Evolutionary conservation across 2,797 vertebrate genomes (phyloP).

Genomic region (Dermochelys coriacea): DNA sequence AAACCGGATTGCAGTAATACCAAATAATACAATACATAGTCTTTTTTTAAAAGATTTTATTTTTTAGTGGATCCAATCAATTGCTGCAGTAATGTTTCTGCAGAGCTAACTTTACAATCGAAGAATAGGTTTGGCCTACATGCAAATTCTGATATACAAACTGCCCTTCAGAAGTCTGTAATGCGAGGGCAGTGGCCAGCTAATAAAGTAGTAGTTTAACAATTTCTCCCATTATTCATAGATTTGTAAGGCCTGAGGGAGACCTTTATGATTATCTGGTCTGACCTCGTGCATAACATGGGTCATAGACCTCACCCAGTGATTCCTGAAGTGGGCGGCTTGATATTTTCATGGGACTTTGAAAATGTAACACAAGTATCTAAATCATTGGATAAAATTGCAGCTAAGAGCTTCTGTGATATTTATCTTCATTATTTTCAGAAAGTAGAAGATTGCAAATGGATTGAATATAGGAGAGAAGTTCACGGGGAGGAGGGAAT

Average conservation of each 20-base stretch:
- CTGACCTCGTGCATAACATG: background rate
- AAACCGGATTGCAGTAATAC: background rate
- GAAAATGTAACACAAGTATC: conserved; percentile 2
- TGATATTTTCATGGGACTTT: background rate
- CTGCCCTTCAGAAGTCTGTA: background rate
- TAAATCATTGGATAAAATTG: background rate
- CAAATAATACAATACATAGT: background rate
- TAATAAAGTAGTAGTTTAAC: background rate
- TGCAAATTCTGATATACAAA: background rate
- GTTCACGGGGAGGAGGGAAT: background rate
- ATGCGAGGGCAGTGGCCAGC: background rate
- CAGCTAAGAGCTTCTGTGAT: background rate
- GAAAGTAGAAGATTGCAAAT: conserved; percentile 1
- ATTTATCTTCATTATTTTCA: background rate
- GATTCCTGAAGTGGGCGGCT: background rate
- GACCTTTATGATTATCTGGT: background rate
- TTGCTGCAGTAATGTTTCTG: background rate
- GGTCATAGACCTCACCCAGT: background rate
- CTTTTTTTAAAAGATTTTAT: background rate
- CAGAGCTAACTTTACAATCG: background rate
- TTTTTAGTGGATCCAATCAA: background rate
- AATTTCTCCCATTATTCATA: background rate
- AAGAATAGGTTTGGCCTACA: background rate
- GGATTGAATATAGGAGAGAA: background rate
- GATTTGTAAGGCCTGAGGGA: background rate